Evolutionary conservation across 2,113 vertebrate genomes (phyloP), one percentile per base, ranked within the genome.

Genomic region (Hypanus sabinus): DNA sequence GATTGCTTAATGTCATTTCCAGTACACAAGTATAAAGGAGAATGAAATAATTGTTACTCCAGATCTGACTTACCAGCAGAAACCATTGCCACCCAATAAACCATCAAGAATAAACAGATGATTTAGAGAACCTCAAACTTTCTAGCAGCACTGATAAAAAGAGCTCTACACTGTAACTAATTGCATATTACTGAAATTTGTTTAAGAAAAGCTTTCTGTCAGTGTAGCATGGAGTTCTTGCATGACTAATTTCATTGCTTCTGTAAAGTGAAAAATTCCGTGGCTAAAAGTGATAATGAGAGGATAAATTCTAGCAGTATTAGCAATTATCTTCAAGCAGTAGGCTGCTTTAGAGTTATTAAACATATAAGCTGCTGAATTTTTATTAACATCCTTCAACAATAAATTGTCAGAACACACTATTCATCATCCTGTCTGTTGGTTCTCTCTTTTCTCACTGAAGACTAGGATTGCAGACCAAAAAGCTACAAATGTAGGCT

Each of bases 161-260:
- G 27, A 33, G 60, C 30, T 65, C 12, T 33, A 14, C 14, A 16
- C 60, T 0, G 30, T 18, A 90, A 90, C 55, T n/a, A 90, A 16
- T 90, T 36, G 30, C 57, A 90, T 65, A 90, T 65, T 30, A 62
- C 60, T 65, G 30, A 90, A 62, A 62, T 65, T 90, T 90, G 30
- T 65, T 73, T 73, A 73, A 90, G 62, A 90, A 57, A n/a, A 90
- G 60, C 60, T 90, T 60, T 60, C 60, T 90, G 60, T 65, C 85
- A 65, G 85, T 46, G 85, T 16, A 65, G 60, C 2, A 20, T n/a
- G 85, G 57, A 33, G 46, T 60, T 14, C 30, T 65, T 60, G 14
- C 85, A 90, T 90, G 85, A 68, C 7, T 33, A 65, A 33, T 62
- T 65, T 16, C 12, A 20, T 30, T 90, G 85, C n/a, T 33, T 65